Percentiles rank a stretch among this genome's conserved stretches.
These are phyloP conservation scores for Ciconia boyciana DNA, from an alignment of 2,113 vertebrate genomes.

Conservation along the genomic window DNA sequence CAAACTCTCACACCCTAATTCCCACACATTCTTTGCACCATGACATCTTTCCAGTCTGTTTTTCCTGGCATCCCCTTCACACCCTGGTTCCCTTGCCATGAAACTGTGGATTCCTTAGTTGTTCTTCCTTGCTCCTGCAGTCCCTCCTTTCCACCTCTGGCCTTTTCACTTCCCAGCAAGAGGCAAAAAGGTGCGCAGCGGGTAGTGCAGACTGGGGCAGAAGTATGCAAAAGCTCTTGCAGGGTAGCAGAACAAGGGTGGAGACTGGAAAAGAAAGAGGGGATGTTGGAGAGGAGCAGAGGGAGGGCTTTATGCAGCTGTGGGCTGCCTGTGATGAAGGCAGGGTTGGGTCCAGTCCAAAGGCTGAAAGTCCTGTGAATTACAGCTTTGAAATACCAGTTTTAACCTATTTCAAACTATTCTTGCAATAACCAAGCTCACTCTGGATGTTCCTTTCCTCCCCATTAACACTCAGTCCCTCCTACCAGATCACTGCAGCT, in stretches of 20 bases:
- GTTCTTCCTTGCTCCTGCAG: neutral
- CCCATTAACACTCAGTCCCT: neutral
- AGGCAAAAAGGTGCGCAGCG: neutral
- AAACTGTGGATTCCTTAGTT: neutral
- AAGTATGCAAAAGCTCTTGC: neutral
- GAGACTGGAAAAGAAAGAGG: neutral
- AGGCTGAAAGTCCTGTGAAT: neutral
- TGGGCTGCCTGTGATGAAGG: neutral
- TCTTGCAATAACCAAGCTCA: neutral
- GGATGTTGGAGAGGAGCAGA: neutral
- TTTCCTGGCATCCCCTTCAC: neutral
- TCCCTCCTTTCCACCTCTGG: neutral
- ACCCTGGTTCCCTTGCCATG: neutral
- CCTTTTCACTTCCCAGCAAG: neutral
- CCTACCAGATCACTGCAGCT: neutral
- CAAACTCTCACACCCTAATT: neutral
- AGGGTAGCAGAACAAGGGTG: neutral
- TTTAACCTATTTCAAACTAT: neutral
- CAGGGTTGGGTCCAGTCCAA: neutral
- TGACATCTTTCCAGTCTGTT: neutral
- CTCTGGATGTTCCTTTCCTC: neutral
- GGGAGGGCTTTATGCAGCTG: neutral
- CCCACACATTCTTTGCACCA: neutral
- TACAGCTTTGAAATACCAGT: neutral
- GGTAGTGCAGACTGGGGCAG: neutral